Conservation (phyloP, 35 echinoderm and acorn worm species). For the Patiria miniata region DNA sequence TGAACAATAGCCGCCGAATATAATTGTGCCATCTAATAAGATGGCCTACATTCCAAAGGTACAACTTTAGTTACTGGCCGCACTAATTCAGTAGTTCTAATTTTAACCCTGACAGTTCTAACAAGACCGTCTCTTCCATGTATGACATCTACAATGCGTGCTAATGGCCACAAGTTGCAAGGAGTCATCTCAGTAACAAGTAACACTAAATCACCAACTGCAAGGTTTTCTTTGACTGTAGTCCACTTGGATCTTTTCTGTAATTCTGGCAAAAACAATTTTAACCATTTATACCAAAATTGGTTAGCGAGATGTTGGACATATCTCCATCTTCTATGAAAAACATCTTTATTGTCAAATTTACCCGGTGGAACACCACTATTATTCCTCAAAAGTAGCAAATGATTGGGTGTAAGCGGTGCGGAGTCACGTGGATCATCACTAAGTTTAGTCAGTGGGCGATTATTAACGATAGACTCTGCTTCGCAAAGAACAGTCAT, state of each 20-base stretch:
- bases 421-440: slow-evolving; percentile 34
- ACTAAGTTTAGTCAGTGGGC: slow-evolving; percentile 22
- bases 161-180: neutral
- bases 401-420: slow-evolving; percentile 48
- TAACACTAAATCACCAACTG: neutral
- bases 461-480: slow-evolving; percentile 28
- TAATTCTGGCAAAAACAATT: slow-evolving; percentile 33
- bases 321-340: slow-evolving; percentile 40
- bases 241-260: slow-evolving; percentile 26
- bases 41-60: neutral
- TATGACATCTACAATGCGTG: neutral
- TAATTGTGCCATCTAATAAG: too few relatives aligned
- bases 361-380: slow-evolving; percentile 7
- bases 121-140: neutral
- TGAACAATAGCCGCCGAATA: too few relatives aligned
- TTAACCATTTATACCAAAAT: slow-evolving; percentile 46
- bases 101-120: neutral
- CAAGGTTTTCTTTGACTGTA: neutral
- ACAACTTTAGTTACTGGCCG: neutral
- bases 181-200: neutral
- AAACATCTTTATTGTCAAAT: slow-evolving; percentile 13
- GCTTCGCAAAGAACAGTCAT: neutral
- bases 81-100: neutral
- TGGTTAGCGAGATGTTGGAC: slow-evolving; percentile 45
- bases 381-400: slow-evolving; percentile 34